Base-by-base conservation (phyloP, 2,113 vertebrate species). In the Actenoides lindsayi region DNA sequence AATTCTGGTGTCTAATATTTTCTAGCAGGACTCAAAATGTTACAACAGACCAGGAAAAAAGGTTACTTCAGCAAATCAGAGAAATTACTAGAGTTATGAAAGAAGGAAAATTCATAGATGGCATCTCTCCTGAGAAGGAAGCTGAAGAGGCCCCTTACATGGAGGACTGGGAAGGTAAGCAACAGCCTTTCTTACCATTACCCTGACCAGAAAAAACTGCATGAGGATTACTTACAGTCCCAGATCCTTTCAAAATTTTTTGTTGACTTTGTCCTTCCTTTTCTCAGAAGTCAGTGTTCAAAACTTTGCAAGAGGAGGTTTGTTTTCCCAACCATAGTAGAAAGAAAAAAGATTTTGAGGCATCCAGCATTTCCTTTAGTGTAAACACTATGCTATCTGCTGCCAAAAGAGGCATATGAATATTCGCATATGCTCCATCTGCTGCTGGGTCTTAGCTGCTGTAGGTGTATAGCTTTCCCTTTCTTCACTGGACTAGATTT, bases 41-140 rank as follows among this genome's bases (percentile, higher is more conserved):
- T 94, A 98, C 98, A 64, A 98, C 98, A 42, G 98, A 99, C 71
- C 99, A 99, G 95, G 99, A 99, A 97, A 98, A 99, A 97, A 98
- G 82, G 44, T 95, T 99, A 79, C 98, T 99, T 87, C 98, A 98
- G 90, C 99, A 99, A 92, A 98, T 99, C 93, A 98, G 98, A 65
- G 99, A 99, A 98, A 99, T 99, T 88, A 99, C 99, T 7, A 98
- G 98, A n/a, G 98, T 99, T 92, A 99, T 99, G 99, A 99, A 99
- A 96, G 99, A 99, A 96, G 98, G 99, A 30, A 98, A 98, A 86
- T 97, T 99, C 87, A 74, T 98, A 93, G 99, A 99, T 75, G 97
- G 97, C 30, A 78, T 98, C 68, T 97, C 97, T 73, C 97, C 98
- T 16, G 98, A 99, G 95, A 98, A 98, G 83, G 99, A 98, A 96